Evolutionary conservation across 2,888 invertebrate genomes (phyloP).

Genomic region (Dasysyrphus tricinctus): DNA sequence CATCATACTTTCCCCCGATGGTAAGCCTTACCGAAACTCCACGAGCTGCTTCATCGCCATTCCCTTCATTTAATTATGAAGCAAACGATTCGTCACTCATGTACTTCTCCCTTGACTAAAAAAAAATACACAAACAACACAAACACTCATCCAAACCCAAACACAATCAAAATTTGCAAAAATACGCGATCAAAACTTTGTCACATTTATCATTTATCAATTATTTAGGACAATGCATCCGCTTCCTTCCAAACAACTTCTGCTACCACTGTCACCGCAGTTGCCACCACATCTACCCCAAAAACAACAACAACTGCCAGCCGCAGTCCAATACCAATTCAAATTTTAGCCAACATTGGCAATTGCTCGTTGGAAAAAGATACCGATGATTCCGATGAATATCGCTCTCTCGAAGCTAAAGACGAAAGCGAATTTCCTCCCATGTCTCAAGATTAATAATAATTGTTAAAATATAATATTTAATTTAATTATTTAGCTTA

Average conservation of each 20-base stretch:
- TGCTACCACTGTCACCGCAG: constrained; percentile 46
- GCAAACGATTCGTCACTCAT: constrained; percentile 46
- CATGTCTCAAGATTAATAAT: constrained; percentile 67
- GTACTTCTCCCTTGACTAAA: constrained; percentile 64
- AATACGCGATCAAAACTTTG: constrained; percentile 41
- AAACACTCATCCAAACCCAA: constrained; percentile 30
- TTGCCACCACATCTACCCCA: constrained; percentile 35
- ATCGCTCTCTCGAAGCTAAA: constrained; percentile 83
- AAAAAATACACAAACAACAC: constrained; percentile 26
- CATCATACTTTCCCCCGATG: constrained; percentile 77
- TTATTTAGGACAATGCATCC: constrained; percentile 69
- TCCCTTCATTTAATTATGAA: constrained; percentile 45
- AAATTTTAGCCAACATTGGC: constrained; percentile 72
- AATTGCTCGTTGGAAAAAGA: constrained; percentile 77
- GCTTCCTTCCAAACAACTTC: constrained; percentile 59
- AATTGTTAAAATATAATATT: constrained; percentile 33
- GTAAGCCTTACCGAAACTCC: constrained; percentile 56
- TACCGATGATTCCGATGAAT: constrained; percentile 83
- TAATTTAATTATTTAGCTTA: constrained; percentile 47
- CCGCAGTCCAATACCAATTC: constrained; percentile 61
- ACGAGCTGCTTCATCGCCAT: constrained; percentile 54
- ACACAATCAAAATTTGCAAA: constrained; percentile 28
- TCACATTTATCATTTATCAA: constrained; percentile 67
- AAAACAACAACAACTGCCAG: constrained; percentile 41
- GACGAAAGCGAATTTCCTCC: constrained; percentile 81